A percentile compares a stretch with the other conserved stretches of the same genome.
phyloP scores from a whole-genome alignment of 1,140 invertebrate genomes.

The Aphelenchoides avenae region DNA sequence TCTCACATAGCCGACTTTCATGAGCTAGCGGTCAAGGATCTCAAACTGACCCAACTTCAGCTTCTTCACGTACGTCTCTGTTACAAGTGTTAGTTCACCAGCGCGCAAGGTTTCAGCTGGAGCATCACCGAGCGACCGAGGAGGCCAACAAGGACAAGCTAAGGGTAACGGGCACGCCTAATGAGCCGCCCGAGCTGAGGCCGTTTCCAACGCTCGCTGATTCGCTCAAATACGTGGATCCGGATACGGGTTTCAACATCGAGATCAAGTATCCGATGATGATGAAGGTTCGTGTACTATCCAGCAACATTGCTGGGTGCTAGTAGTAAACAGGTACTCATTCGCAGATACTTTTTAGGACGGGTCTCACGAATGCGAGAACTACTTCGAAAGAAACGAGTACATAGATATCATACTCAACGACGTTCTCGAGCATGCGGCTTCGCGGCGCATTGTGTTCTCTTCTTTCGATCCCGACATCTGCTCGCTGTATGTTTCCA shows the following conservation, averaged over 20 bases:
- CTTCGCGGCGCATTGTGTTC: conserved; percentile 53
- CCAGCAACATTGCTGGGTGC: too few species aligned
- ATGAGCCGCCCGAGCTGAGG: conserved; percentile 38
- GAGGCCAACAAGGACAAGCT: too few species aligned
- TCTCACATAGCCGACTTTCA: conserved; percentile 41
- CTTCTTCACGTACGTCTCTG: conserved; percentile 45
- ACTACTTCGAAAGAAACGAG: conserved; percentile 45
- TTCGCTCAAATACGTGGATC: conserved; percentile 28
- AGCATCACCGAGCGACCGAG: too few species aligned
- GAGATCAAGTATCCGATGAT: conserved; percentile 39
- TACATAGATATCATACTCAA: conserved; percentile 54
- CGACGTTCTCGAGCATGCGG: conserved; percentile 50
- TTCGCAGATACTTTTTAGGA: too few species aligned
- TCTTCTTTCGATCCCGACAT: conserved; percentile 59
- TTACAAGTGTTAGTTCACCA: too few species aligned
- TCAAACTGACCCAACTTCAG: conserved; percentile 52
- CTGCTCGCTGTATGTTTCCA: conserved; percentile 55
- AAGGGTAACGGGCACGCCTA: conserved; percentile 25
- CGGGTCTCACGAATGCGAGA: conserved; percentile 34
- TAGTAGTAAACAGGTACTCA: too few species aligned
- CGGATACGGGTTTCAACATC: conserved; percentile 44
- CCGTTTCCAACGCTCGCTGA: conserved; percentile 46
- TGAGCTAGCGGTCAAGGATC: conserved; percentile 55
- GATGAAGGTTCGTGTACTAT: too few species aligned
- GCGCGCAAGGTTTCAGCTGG: too few species aligned